Evolutionary conservation across 2,113 vertebrate species (phyloP).

Genomic region (Pseudopipra pipra): DNA sequence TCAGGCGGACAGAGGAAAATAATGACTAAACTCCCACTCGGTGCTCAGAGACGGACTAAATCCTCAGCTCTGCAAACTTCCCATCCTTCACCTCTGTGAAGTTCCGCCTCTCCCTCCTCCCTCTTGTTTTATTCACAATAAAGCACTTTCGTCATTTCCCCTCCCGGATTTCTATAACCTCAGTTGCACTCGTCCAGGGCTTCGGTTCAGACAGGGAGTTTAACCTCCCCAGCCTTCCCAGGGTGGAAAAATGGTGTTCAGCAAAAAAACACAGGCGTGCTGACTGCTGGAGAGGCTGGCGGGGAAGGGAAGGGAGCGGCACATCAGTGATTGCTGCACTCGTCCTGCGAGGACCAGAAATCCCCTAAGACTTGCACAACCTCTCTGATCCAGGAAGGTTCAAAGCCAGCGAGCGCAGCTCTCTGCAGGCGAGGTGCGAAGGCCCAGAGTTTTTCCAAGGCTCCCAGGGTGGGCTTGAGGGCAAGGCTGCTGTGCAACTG

Average conservation of each 20-base stretch:
- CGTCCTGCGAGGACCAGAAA: background rate
- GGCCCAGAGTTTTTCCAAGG: background rate
- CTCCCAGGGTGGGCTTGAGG: background rate
- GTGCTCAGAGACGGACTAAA: background rate
- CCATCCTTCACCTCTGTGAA: conserved; percentile 20
- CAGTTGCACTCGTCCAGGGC: conserved; percentile 45
- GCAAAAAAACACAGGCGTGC: background rate
- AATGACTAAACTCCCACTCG: background rate
- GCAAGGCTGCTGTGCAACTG: background rate
- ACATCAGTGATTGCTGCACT: background rate
- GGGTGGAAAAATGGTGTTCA: conserved; percentile 31
- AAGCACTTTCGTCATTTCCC: conserved; percentile 52
- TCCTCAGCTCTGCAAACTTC: background rate
- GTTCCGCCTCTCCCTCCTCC: conserved; percentile 40
- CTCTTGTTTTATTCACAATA: conserved; percentile 51
- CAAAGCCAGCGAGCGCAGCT: background rate
- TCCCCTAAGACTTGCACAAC: background rate
- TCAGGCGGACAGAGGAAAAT: background rate
- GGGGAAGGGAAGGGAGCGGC: conserved; percentile 12
- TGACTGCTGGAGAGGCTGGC: background rate
- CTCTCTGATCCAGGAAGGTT: background rate
- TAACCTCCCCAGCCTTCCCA: conserved; percentile 15
- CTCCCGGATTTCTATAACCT: conserved; percentile 50
- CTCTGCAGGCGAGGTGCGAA: background rate
- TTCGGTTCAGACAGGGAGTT: conserved; percentile 30